phyloP scores from a whole-genome alignment of 2,888 invertebrate genomes.

The Drosophila picticornis region DNA sequence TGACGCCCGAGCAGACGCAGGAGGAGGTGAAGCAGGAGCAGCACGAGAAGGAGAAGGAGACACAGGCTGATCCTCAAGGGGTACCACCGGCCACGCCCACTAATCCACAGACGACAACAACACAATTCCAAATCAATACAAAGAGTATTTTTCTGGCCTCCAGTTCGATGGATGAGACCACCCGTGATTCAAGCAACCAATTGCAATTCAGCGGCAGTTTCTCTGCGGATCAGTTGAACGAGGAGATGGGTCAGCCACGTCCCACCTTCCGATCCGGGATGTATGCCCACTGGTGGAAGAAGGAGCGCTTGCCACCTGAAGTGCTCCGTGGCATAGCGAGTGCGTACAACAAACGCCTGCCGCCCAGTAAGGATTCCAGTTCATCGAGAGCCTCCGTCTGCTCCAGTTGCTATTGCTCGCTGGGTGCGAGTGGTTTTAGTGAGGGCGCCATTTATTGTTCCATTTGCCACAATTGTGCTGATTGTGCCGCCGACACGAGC shows the following conservation, averaged over 20 bases:
- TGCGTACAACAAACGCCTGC: slow-evolving; percentile 86
- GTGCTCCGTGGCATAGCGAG: slow-evolving; percentile 86
- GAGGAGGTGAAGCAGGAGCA: slow-evolving; percentile 33
- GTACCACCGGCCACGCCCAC: slow-evolving; percentile 25
- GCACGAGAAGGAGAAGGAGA: background rate
- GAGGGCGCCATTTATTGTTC: slow-evolving; percentile 82
- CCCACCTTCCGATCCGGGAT: slow-evolving; percentile 91
- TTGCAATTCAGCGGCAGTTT: slow-evolving; percentile 60
- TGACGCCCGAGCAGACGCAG: slow-evolving; percentile 75
- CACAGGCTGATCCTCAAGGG: background rate
- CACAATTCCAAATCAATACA: slow-evolving; percentile 81
- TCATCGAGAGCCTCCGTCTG: slow-evolving; percentile 65
- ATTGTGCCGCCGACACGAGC: slow-evolving; percentile 57
- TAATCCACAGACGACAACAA: slow-evolving; percentile 12
- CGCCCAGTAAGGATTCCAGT: slow-evolving; percentile 84
- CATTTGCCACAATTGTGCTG: slow-evolving; percentile 80
- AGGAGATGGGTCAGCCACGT: slow-evolving; percentile 43
- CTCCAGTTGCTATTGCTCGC: slow-evolving; percentile 78
- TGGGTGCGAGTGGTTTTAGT: slow-evolving; percentile 79
- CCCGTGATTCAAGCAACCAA: slow-evolving; percentile 10
- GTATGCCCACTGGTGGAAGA: slow-evolving; percentile 97
- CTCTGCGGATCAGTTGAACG: slow-evolving; percentile 58
- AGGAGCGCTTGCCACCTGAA: slow-evolving; percentile 91
- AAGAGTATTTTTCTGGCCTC: slow-evolving; percentile 82
- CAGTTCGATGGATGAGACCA: slow-evolving; percentile 64